phyloP scores from a whole-genome alignment of 2,888 invertebrate genomes.

The Torymus texanus region DNA sequence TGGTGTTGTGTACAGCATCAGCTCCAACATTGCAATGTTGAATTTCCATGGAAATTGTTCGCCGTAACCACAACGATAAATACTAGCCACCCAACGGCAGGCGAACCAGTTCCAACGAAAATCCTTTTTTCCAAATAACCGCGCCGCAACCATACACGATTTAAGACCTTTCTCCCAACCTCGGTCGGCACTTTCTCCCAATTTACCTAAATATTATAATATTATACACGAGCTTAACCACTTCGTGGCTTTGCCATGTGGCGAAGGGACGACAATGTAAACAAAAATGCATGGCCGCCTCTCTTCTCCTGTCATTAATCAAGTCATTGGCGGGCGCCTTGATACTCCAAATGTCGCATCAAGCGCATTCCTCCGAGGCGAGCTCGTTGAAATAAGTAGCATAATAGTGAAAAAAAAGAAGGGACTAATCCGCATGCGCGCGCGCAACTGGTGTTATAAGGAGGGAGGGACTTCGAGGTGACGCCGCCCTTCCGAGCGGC shows the following conservation, averaged over 20 bases:
- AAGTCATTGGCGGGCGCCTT: not conserved
- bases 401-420: slow-evolving; percentile 5
- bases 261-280: not conserved
- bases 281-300: not conserved
- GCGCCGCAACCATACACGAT: too few species aligned
- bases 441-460: not conserved
- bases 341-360: not conserved
- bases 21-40: too few species aligned
- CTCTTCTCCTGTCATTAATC: slow-evolving; percentile 3
- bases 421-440: not conserved
- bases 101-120: too few species aligned
- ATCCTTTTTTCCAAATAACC: too few species aligned
- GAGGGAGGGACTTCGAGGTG: not conserved
- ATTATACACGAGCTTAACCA: not conserved
- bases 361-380: not conserved
- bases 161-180: too few species aligned
- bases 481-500: slow-evolving; percentile 16
- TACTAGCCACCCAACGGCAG: too few species aligned
- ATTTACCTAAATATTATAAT: slow-evolving; percentile 11
- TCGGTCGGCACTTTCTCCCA: not conserved
- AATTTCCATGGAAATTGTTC: too few species aligned
- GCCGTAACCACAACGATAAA: too few species aligned
- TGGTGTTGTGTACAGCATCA: too few species aligned
- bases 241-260: not conserved
- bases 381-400: not conserved